These are phyloP conservation scores for Acronicta leporina DNA, from an alignment of 2,888 invertebrate species.

Conservation along the genomic window DNA sequence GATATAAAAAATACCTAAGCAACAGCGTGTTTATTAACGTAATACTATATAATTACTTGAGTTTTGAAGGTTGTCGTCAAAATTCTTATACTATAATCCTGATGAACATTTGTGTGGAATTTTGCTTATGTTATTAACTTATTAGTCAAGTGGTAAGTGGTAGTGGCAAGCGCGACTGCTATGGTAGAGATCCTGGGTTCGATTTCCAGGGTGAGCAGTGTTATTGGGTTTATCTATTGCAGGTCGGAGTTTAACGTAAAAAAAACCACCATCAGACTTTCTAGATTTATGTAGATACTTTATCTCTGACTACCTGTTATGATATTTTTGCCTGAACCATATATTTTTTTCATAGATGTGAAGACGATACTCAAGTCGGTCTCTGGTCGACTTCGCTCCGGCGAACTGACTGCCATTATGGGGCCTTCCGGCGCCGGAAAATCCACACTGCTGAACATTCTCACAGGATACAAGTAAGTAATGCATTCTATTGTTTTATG, in stretches of 20 bases:
- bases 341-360: conserved; percentile 90
- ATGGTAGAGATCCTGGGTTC: too few species aligned
- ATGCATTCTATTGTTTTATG: conserved; percentile 17
- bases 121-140: too few species aligned
- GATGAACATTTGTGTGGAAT: conserved; percentile 9
- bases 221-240: too few species aligned
- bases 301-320: too few species aligned
- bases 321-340: conserved; percentile 76
- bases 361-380: conserved; percentile 97
- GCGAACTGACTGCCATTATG: conserved; percentile 98
- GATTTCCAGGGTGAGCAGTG: too few species aligned
- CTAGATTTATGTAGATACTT: too few species aligned
- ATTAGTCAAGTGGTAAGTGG: too few species aligned
- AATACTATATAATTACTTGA: conserved; percentile 23
- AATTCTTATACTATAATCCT: conserved; percentile 1
- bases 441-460: conserved; percentile 97
- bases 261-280: too few species aligned
- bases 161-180: too few species aligned
- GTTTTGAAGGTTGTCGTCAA: conserved; percentile 9
- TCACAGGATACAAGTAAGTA: conserved; percentile 98
- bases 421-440: conserved; percentile 99
- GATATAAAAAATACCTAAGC: conserved; percentile 38
- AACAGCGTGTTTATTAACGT: conserved; percentile 16
- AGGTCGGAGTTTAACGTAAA: too few species aligned
- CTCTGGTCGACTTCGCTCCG: conserved; percentile 95